phyloP scores from a whole-genome alignment of 2,113 vertebrate species.

The Callocephalon fimbriatum region DNA sequence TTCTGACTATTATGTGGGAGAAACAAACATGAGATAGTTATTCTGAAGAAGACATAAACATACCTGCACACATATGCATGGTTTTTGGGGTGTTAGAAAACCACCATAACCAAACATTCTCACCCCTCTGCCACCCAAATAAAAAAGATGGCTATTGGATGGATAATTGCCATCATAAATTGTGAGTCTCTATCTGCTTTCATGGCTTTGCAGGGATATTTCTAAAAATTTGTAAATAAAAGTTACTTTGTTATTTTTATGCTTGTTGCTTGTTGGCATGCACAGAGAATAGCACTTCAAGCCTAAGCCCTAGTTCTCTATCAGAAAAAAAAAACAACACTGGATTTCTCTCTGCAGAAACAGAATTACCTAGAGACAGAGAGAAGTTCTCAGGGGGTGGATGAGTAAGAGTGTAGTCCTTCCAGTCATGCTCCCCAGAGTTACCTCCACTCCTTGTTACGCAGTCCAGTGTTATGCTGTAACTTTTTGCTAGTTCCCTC shows the following conservation, averaged over 20 bases:
- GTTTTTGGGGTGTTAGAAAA: neutral
- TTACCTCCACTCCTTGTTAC: fast-evolving
- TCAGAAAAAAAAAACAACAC: neutral
- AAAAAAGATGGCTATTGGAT: neutral
- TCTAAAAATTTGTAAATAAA: neutral
- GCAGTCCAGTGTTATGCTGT: neutral
- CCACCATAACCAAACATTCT: neutral
- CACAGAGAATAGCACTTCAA: neutral
- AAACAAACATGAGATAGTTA: neutral
- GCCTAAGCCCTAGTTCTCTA: neutral
- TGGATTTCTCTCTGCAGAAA: neutral
- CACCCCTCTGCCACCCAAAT: fast-evolving
- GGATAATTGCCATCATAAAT: neutral
- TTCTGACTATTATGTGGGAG: neutral
- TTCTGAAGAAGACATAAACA: neutral
- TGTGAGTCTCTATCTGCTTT: neutral
- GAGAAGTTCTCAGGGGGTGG: neutral
- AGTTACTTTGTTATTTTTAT: neutral
- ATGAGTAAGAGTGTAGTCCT: neutral
- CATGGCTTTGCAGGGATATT: neutral
- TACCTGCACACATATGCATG: neutral
- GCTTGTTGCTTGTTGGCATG: neutral
- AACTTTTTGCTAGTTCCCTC: neutral
- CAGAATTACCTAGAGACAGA: neutral
- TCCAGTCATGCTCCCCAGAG: fast-evolving